phyloP scores from a whole-genome alignment of 2,888 invertebrate species.

The Agrotis segetum region DNA sequence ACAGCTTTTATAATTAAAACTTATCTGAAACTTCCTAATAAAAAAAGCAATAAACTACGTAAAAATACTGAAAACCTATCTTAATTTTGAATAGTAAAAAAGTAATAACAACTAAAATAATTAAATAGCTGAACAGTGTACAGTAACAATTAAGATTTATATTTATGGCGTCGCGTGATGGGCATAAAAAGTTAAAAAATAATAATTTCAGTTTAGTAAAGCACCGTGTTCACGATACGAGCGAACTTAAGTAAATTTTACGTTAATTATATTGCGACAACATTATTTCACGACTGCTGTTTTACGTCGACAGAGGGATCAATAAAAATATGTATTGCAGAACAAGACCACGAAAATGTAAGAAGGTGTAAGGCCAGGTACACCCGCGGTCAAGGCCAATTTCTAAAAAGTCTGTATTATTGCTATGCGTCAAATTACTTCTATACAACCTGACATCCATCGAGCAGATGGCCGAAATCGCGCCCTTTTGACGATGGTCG shows the following conservation, averaged over 20 bases:
- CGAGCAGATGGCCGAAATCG: too few relatives aligned
- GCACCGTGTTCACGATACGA: conserved; percentile 86
- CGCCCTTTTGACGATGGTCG: too few relatives aligned
- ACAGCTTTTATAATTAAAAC: neutral
- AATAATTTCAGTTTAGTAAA: conserved; percentile 81
- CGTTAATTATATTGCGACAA: conserved; percentile 82
- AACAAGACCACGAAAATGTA: too few relatives aligned
- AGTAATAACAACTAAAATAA: conserved; percentile 65
- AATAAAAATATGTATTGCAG: conserved; percentile 48
- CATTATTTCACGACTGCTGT: conserved; percentile 79
- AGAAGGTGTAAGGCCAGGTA: too few relatives aligned
- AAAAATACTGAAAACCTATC: neutral
- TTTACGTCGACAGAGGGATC: conserved; percentile 72
- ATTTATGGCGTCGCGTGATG: conserved; percentile 84
- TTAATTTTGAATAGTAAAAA: conserved; percentile 10
- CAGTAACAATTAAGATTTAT: conserved; percentile 80
- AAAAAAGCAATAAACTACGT: neutral
- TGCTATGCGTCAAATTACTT: too few relatives aligned
- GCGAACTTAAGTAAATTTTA: conserved; percentile 82
- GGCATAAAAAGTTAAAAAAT: conserved; percentile 74
- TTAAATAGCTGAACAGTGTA: conserved; percentile 74
- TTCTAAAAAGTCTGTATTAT: too few relatives aligned
- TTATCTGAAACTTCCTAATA: neutral
- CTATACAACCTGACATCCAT: too few relatives aligned
- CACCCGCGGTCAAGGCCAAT: too few relatives aligned